Percentiles rank a stretch among this genome's conserved stretches.
Evolutionary conservation across 2,888 invertebrate genomes (phyloP).

Genomic region (Himalopsyche kuldschensis): DNA sequence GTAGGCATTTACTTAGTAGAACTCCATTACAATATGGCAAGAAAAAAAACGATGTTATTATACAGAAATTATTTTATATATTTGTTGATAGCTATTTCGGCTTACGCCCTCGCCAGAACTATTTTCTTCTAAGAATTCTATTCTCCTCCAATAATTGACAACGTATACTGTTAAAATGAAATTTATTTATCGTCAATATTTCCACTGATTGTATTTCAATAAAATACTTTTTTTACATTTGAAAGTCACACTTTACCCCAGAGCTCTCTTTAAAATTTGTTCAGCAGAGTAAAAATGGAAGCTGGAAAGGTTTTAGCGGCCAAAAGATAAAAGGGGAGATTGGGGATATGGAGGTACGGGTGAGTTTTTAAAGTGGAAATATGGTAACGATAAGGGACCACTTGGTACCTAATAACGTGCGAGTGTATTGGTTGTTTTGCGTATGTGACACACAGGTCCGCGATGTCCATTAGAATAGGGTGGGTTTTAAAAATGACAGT

Average conservation of each 20-base stretch:
- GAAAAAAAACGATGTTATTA: no score
- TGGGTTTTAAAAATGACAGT: neutral
- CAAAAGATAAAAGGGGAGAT: neutral
- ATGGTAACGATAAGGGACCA: slow-evolving; percentile 1
- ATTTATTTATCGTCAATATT: no score
- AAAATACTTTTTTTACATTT: neutral
- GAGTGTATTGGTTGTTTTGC: neutral
- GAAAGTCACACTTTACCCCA: neutral
- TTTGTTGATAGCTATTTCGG: no score
- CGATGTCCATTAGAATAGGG: neutral
- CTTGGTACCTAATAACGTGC: neutral
- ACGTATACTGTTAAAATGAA: no score
- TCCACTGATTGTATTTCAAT: neutral
- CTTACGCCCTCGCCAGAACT: no score
- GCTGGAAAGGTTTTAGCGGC: neutral
- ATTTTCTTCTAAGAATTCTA: no score
- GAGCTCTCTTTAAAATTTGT: neutral
- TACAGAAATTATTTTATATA: no score
- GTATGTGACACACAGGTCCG: neutral
- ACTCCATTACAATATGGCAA: no score
- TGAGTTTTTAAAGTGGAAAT: neutral
- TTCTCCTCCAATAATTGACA: no score
- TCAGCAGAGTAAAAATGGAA: neutral
- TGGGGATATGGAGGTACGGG: neutral
- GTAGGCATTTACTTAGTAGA: no score